These are phyloP conservation scores for Xiphophorus couchianus DNA, from an alignment of 2,113 vertebrate species.

Conservation along the genomic window DNA sequence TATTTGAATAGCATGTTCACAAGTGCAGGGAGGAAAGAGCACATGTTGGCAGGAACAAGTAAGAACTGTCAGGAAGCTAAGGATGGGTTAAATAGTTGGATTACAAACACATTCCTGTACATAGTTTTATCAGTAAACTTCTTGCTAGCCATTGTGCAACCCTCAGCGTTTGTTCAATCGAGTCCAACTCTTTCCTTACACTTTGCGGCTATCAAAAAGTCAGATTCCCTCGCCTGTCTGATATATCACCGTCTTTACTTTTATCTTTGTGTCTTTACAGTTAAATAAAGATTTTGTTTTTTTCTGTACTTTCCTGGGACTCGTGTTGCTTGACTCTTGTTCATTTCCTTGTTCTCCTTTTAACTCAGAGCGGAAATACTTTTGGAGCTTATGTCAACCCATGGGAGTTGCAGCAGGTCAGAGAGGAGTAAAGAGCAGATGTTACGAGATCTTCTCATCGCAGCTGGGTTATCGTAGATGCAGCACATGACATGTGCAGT, in stretches of 20 bases:
- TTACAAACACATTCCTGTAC: not conserved
- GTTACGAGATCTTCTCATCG: slow-evolving; percentile 33
- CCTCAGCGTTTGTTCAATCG: not conserved
- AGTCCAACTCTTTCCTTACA: not conserved
- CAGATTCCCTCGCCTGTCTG: not conserved
- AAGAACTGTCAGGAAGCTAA: not conserved
- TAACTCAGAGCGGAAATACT: slow-evolving; percentile 33
- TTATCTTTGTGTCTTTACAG: not conserved
- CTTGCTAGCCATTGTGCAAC: not conserved
- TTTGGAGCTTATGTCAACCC: slow-evolving; percentile 30
- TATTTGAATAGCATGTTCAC: not conserved
- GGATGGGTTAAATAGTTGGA: not conserved
- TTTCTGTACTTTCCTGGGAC: too few species aligned
- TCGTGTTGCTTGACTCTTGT: slow-evolving; percentile 49
- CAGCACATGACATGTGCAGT: slow-evolving; percentile 34
- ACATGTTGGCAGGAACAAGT: not conserved
- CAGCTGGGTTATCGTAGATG: slow-evolving; percentile 7
- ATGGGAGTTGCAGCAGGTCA: slow-evolving; percentile 43
- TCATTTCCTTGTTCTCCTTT: slow-evolving; percentile 71
- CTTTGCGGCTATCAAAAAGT: not conserved
- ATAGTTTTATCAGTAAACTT: not conserved
- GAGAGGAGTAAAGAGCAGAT: slow-evolving; percentile 32
- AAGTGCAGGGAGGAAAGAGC: not conserved
- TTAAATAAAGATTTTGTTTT: not conserved
- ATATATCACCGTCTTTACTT: not conserved